phyloP scores from a whole-genome alignment of 2,113 vertebrate genomes.

The Oreocharis arfaki region DNA sequence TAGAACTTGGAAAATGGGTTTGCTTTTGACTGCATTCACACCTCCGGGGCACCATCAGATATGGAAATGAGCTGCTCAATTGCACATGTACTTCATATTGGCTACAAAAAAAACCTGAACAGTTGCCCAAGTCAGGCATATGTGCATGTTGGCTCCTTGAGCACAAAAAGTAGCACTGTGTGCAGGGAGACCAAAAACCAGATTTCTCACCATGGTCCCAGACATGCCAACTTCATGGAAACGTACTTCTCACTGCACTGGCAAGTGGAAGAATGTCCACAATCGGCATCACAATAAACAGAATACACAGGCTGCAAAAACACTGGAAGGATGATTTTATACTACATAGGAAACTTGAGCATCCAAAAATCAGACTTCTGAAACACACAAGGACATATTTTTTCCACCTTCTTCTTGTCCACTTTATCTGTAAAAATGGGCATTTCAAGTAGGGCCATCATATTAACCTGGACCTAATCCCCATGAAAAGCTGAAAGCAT shows the following conservation, averaged over 20 bases:
- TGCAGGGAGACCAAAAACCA: not conserved
- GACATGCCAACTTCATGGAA: not conserved
- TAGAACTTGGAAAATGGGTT: not conserved
- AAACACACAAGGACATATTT: not conserved
- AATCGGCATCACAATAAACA: not conserved
- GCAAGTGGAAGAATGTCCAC: not conserved
- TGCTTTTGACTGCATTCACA: not conserved
- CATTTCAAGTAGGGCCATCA: not conserved
- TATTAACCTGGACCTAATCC: not conserved
- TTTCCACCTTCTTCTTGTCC: not conserved
- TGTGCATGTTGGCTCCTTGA: not conserved
- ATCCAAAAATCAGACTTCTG: not conserved
- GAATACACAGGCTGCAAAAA: not conserved
- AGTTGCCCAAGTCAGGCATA: not conserved
- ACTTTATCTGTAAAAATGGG: not conserved
- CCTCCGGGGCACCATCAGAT: not conserved
- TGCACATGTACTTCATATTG: not conserved
- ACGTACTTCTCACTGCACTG: not conserved
- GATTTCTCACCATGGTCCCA: not conserved
- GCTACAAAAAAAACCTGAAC: not conserved
- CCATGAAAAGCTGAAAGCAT: not conserved
- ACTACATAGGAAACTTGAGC: not conserved
- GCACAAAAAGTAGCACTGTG: rapidly evolving
- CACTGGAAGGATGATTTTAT: not conserved
- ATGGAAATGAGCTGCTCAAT: not conserved